These are phyloP conservation scores for Xerus inauris DNA, from an alignment of 2,113 vertebrate species.

Conservation along the genomic window DNA sequence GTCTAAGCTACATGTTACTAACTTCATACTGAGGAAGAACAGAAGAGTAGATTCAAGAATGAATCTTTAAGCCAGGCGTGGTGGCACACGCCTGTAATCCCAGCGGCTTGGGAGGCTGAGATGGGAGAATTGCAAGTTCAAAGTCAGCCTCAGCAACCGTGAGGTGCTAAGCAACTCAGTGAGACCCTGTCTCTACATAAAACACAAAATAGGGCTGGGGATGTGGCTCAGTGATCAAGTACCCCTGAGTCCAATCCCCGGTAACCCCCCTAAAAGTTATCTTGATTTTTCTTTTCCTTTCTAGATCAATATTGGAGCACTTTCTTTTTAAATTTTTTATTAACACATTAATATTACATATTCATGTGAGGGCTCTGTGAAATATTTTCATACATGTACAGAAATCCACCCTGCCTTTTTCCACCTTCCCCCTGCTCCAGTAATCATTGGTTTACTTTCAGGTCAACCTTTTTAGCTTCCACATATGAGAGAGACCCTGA, in stretches of 20 bases:
- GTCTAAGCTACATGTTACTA: constrained; percentile 36
- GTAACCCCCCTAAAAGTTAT: no score
- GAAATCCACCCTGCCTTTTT: not conserved
- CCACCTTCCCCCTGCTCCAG: not conserved
- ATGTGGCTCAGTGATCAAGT: no score
- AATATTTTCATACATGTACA: not conserved
- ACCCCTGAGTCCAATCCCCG: no score
- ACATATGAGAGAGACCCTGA: not conserved
- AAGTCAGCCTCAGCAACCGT: no score
- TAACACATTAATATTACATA: not conserved
- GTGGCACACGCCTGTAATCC: no score
- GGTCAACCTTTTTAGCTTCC: not conserved
- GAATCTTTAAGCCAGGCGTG: no score
- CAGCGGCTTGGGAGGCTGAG: no score
- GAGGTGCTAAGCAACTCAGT: no score
- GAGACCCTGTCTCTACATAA: no score
- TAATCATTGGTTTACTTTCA: not conserved
- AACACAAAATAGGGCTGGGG: no score
- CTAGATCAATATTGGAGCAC: not conserved
- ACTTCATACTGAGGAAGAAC: constrained; percentile 66
- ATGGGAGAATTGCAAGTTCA: no score
- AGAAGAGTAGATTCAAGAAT: constrained; percentile 65
- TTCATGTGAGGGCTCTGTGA: not conserved
- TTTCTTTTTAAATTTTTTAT: not conserved
- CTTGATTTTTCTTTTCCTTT: constrained; percentile 63